Evolutionary conservation across 2,888 invertebrate species (phyloP), one percentile per base, ranked within the genome.

Genomic region (Phyllotreta cruciferae): DNA sequence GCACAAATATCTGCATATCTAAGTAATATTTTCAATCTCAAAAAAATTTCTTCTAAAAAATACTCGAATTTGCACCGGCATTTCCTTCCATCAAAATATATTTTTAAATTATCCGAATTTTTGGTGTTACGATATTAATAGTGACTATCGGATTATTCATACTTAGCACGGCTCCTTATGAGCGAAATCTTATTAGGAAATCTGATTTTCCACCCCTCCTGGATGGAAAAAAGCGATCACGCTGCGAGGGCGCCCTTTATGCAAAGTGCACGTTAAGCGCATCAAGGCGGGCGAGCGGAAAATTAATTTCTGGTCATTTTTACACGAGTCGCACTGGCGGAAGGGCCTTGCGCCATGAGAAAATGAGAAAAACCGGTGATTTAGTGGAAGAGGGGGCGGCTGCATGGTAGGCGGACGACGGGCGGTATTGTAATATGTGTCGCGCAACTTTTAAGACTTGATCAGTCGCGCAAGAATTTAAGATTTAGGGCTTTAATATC

Each of bases 281-380:
- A 36, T 54, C 53, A 45, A 54, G 24, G 49, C 49, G 14, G 42
- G 58, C 66, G 66, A 56, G 47, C 36, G 58, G 71, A 70, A 72
- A 74, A 75, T 76, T 76, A 75, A 75, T 76, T 73, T 74, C 72
- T 68, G 66, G 74, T 72, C 72, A 76, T 76, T 76, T 75, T 76
- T 76, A 72, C 74, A 69, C 69, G 64, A 70, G 63, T 61, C 71
- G 67, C 72, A 66, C 63, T 63, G 66, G 52, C 11, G 13, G 63
- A 66, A 70, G 66, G 66, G 66, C 70, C 69, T 64, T 69, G 66
- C 56, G 41, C 56, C 56, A 44, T 54, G 24, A 52, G 60, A 66
- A 70, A 70, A 67, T 70, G 72, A 66, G 74, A 74, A 76, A 75
- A 76, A 75, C 73, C 71, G 71, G 74, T 75, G 76, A 75, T 76